A percentile compares a stretch with the other conserved stretches of the same genome.
Conservation (phyloP, 30 jellyfish, hydroid and myxozoan genomes). For the Chrysaora quinquecirrha region DNA sequence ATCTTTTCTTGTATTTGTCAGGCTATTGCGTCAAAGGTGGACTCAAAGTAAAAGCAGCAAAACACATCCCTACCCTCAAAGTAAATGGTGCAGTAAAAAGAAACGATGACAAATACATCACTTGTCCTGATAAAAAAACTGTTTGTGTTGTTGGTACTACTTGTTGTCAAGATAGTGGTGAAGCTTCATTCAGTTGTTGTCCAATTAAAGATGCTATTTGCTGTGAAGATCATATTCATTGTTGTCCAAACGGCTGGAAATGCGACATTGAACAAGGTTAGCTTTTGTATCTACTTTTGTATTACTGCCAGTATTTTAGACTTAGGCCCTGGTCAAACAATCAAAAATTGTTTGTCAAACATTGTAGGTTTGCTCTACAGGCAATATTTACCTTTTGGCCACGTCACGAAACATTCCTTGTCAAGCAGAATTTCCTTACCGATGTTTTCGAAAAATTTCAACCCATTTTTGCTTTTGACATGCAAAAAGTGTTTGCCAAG, state of each 20-base stretch:
- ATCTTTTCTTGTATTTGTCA: background rate
- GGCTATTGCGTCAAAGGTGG: conserved; percentile 1
- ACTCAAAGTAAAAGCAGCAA: conserved; percentile 12
- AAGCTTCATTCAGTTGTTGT: conserved; percentile 70
- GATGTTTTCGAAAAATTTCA: too few species aligned
- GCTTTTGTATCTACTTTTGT: background rate
- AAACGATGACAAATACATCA: conserved; percentile 7
- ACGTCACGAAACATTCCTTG: too few species aligned
- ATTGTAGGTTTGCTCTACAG: too few species aligned
- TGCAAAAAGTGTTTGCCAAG: too few species aligned
- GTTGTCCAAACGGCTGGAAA: conserved; percentile 82
- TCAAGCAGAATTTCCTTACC: too few species aligned
- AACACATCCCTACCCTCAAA: background rate
- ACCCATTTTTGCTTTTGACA: too few species aligned
- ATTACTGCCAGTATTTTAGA: background rate
- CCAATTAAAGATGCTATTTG: conserved; percentile 76
- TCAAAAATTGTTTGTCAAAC: too few species aligned
- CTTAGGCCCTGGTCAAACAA: too few species aligned
- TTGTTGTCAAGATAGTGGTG: conserved; percentile 59
- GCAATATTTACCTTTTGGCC: too few species aligned
- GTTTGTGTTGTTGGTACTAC: conserved; percentile 69
- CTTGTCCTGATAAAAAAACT: conserved; percentile 79
- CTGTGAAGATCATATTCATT: conserved; percentile 76
- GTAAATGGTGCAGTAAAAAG: background rate
- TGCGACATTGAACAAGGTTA: conserved; percentile 74